Evolutionary conservation across 2,113 vertebrate genomes (phyloP).

Genomic region (Proterorhinus semilunaris): DNA sequence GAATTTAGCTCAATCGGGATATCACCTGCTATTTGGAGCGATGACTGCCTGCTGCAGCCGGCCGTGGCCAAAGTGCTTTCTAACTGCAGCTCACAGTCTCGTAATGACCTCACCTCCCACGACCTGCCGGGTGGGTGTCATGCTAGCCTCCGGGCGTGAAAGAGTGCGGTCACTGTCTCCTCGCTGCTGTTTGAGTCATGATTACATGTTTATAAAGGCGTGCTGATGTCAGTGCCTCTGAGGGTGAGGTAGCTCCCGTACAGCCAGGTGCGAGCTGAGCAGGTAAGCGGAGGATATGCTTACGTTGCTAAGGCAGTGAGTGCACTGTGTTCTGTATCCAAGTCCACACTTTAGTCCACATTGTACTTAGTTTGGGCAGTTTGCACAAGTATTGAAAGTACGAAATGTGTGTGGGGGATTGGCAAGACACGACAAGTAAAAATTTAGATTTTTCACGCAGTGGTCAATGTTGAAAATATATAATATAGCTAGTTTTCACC

Average conservation of each 20-base stretch:
- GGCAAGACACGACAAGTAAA: too few species aligned
- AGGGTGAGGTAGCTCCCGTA: constrained; percentile 40
- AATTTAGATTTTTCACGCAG: too few species aligned
- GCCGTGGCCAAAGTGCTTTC: constrained; percentile 24
- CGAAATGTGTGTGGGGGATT: too few species aligned
- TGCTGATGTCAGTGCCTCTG: constrained; percentile 48
- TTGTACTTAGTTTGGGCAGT: too few species aligned
- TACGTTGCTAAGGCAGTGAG: constrained; percentile 1
- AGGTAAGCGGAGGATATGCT: neutral
- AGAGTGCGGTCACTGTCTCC: constrained; percentile 32
- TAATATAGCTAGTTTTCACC: too few species aligned
- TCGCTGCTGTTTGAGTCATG: constrained; percentile 60
- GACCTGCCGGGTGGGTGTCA: constrained; percentile 51
- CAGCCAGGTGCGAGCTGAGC: constrained; percentile 35
- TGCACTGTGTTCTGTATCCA: neutral
- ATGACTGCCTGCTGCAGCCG: constrained; percentile 1
- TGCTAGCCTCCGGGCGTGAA: constrained; percentile 27
- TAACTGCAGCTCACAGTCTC: constrained; percentile 34
- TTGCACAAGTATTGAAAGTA: too few species aligned
- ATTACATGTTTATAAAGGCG: constrained; percentile 53
- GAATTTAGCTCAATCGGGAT: neutral
- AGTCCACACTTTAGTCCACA: too few species aligned
- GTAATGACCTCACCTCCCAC: constrained; percentile 54
- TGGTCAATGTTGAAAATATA: too few species aligned
- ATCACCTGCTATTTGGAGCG: constrained; percentile 12